Evolutionary conservation across 2,888 invertebrate species (phyloP).

Genomic region (Antheraea assamensis): DNA sequence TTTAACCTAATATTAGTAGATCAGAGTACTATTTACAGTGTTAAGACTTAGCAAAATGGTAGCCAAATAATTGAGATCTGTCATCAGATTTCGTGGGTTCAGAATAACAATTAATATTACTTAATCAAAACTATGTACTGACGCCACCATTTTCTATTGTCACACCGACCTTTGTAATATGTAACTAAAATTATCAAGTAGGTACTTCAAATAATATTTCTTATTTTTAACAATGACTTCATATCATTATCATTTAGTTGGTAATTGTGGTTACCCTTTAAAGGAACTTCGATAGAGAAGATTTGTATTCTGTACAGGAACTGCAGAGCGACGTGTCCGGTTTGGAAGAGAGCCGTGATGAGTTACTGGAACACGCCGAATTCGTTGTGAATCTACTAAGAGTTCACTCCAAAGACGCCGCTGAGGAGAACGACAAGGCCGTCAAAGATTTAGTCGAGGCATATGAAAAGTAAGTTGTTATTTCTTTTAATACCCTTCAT

Average conservation of each 20-base stretch:
- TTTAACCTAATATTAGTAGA: too few species aligned
- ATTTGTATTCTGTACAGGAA: slow-evolving; percentile 77
- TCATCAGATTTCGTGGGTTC: too few species aligned
- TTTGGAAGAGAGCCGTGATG: slow-evolving; percentile 85
- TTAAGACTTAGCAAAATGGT: too few species aligned
- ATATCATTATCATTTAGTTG: background rate
- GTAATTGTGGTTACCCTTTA: background rate
- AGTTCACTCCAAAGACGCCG: slow-evolving; percentile 85
- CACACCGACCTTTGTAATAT: too few species aligned
- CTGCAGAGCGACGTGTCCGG: slow-evolving; percentile 87
- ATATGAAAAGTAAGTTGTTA: slow-evolving; percentile 81
- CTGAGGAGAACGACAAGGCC: slow-evolving; percentile 85
- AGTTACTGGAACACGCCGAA: slow-evolving; percentile 85
- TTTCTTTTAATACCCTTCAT: slow-evolving; percentile 23
- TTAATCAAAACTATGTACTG: too few species aligned
- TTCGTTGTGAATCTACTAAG: slow-evolving; percentile 87
- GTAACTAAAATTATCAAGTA: background rate
- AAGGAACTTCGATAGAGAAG: background rate
- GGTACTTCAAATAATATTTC: background rate
- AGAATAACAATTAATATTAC: too few species aligned
- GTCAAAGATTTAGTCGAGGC: slow-evolving; percentile 86
- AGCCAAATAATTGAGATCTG: too few species aligned
- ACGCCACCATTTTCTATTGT: too few species aligned
- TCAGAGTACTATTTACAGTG: too few species aligned
- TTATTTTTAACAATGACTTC: background rate